Evolutionary conservation across 2,797 vertebrate genomes (phyloP).

Genomic region (Lagodon rhomboides): DNA sequence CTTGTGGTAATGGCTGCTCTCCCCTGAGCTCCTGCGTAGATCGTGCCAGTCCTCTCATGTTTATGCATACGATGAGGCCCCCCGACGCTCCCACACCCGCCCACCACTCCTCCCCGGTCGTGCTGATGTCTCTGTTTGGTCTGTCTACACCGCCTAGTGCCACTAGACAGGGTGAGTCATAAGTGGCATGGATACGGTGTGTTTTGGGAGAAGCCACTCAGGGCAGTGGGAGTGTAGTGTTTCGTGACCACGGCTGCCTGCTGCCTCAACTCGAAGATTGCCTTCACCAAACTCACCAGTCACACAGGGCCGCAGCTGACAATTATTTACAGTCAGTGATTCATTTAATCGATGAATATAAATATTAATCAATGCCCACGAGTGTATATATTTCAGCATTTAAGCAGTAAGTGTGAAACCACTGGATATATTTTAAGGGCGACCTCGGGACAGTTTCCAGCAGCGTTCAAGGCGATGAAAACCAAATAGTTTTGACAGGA

Average conservation of each 20-base stretch:
- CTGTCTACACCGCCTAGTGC: constrained; percentile 27
- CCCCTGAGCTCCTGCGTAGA: constrained; percentile 34
- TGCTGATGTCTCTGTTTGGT: constrained; percentile 59
- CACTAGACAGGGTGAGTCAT: constrained; percentile 57
- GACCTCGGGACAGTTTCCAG: too few species aligned
- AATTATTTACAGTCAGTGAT: neutral
- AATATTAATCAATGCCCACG: neutral
- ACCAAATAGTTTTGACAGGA: too few species aligned
- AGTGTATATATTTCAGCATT: too few species aligned
- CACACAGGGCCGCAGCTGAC: neutral
- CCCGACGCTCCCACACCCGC: constrained; percentile 11
- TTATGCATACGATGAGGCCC: constrained; percentile 52
- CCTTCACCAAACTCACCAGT: constrained; percentile 5
- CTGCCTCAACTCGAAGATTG: constrained; percentile 11
- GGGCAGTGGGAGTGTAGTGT: neutral
- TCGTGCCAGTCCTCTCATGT: constrained; percentile 61
- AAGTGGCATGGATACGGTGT: constrained; percentile 26
- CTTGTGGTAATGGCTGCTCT: constrained; percentile 26
- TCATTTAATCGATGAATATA: too few species aligned
- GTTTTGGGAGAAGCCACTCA: constrained; percentile 28
- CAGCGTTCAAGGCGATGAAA: too few species aligned
- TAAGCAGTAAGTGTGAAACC: too few species aligned
- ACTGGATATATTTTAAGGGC: too few species aligned
- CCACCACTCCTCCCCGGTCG: constrained; percentile 12
- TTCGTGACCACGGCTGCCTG: constrained; percentile 15